Base-by-base conservation (phyloP, 2,888 invertebrate species). In the Philereme transversata region DNA sequence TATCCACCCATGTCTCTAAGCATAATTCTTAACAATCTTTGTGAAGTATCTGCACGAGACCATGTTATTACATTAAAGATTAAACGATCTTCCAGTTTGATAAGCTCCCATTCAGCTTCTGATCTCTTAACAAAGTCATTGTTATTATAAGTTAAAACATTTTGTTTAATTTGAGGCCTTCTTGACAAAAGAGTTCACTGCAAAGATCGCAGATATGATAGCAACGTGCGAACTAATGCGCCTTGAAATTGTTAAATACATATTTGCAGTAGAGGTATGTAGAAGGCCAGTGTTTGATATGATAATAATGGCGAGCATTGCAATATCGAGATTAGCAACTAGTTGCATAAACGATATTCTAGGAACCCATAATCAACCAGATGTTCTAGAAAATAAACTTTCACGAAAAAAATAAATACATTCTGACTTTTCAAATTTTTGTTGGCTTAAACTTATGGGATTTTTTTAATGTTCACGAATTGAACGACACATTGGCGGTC, bases 151-250 rank as follows among this genome's bases (percentile, higher is more conserved):
- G 22, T 22, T 46, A 44, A 36, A 34, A 34, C 9, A 41, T 9
- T 3, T n/a, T 38, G 38, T 7, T 5, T 7, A 38, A 41, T 9
- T n/a, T 41, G 8, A 47, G 44, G 48, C 22, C 33, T 47, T 35
- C 45, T 59, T 58, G 44, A 50, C 53, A 59, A 59, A 33, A 10
- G 48, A 38, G 36, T 11, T 49, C 51, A 8, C 34, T 53, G 45
- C 45, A 60, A 52, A 58, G 59, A 53, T 59, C 11, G 46, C 11
- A 53, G 43, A 60, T 46, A 38, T 51, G 46, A 52, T 45, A 58
- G 45, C n/a, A 11, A 45, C 61, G 60, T 65, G 67, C 34, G 67
- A 68, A 68, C 40, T 55, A 58, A 34, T 7, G 9, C 11, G 45
- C 63, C 67, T 65, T 61, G 53, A 34, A 22, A 10, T 34, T 40